Conservation (phyloP, 1,140 invertebrate species). For the Camponotus vicinus region DNA sequence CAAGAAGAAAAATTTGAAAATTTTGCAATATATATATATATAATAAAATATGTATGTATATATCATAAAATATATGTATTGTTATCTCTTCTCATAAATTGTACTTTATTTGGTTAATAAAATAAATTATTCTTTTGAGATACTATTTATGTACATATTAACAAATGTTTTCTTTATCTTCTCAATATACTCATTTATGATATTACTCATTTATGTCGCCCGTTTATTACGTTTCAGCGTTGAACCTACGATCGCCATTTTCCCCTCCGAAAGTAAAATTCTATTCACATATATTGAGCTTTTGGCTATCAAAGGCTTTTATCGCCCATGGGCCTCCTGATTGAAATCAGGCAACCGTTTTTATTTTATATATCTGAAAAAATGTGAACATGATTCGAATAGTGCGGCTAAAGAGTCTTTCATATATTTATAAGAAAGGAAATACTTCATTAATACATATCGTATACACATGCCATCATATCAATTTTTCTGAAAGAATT, state of each 20-base stretch:
- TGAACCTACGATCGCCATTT: slow-evolving; percentile 56
- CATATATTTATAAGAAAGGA: not conserved
- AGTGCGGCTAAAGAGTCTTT: not conserved
- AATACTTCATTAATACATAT: not conserved
- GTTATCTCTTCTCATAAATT: not conserved
- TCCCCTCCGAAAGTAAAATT: slow-evolving; percentile 42
- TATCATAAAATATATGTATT: not conserved
- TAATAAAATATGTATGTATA: not conserved
- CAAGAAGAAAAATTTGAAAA: too few species aligned
- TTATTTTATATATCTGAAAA: slow-evolving; percentile 24
- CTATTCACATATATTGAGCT: slow-evolving; percentile 36
- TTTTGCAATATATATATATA: not conserved
- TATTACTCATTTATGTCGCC: slow-evolving; percentile 49
- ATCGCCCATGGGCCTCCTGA: slow-evolving; percentile 29
- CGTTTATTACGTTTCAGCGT: slow-evolving; percentile 65
- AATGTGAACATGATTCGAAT: slow-evolving; percentile 16
- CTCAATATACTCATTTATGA: slow-evolving; percentile 17
- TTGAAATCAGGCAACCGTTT: slow-evolving; percentile 61
- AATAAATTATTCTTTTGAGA: not conserved
- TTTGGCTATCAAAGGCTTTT: slow-evolving; percentile 62
- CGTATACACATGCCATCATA: not conserved
- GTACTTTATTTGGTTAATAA: not conserved
- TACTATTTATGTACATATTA: not conserved
- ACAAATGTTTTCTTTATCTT: slow-evolving; percentile 24
- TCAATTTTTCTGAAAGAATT: not conserved